Percentiles rank a stretch among this genome's conserved stretches.
Evolutionary conservation across 2,113 vertebrate genomes (phyloP).

Genomic region (Corythoichthys intestinalis): DNA sequence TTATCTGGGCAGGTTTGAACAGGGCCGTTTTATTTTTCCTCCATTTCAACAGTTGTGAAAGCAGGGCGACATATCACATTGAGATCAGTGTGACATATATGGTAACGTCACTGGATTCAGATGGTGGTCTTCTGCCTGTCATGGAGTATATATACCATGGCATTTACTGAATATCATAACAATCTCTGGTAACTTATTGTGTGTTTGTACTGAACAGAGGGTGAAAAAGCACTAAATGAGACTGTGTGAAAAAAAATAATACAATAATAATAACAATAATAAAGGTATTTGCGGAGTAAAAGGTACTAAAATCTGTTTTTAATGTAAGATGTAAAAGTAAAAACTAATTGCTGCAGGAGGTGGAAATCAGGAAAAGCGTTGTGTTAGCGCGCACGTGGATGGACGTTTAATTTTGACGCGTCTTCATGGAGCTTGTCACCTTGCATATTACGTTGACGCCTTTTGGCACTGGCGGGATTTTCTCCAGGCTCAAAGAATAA

Average conservation of each 20-base stretch:
- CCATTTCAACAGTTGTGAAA: slow-evolving; percentile 28
- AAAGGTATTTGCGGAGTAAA: too few species aligned
- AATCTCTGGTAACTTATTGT: slow-evolving; percentile 2
- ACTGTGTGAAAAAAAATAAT: too few species aligned
- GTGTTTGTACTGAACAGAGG: too few species aligned
- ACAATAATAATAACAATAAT: too few species aligned
- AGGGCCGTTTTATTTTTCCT: slow-evolving; percentile 10
- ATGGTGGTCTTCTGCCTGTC: slow-evolving; percentile 17
- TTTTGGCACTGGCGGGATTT: slow-evolving; percentile 42
- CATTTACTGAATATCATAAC: slow-evolving; percentile 18
- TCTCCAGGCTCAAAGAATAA: slow-evolving; percentile 34
- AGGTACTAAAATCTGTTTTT: too few species aligned
- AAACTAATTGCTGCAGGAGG: not conserved
- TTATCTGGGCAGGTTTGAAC: not conserved
- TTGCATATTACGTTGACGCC: slow-evolving; percentile 2
- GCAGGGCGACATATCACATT: slow-evolving; percentile 39
- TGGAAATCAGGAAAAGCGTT: not conserved
- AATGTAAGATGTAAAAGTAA: too few species aligned
- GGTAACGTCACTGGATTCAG: slow-evolving; percentile 44
- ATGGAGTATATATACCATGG: slow-evolving; percentile 4
- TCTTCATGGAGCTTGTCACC: slow-evolving; percentile 7
- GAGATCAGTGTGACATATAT: slow-evolving; percentile 40
- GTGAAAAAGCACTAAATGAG: too few species aligned
- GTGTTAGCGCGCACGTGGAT: not conserved
- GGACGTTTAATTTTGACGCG: not conserved